Conservation (phyloP, 2,888 invertebrate genomes). For the Punctoribates punctum region DNA sequence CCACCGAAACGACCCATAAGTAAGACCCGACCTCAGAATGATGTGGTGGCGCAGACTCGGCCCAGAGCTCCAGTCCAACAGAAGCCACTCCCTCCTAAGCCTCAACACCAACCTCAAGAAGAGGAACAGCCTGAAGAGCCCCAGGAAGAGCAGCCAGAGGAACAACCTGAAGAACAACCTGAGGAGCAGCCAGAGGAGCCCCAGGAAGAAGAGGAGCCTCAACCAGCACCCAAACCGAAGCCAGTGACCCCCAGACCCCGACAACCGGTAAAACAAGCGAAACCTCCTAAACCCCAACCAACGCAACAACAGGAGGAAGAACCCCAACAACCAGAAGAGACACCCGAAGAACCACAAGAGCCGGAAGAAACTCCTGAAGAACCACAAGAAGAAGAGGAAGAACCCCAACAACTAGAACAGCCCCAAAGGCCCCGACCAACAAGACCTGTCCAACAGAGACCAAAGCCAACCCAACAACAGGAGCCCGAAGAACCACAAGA, state of each 20-base stretch:
- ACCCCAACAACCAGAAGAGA: neutral
- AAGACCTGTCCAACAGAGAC: neutral
- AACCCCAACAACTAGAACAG: neutral
- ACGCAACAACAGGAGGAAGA: neutral
- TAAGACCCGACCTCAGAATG: neutral
- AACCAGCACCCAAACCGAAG: no score
- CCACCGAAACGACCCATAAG: neutral
- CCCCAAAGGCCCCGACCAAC: neutral
- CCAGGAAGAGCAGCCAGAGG: neutral
- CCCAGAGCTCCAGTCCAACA: neutral
- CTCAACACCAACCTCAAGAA: neutral
- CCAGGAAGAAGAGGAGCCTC: no score
- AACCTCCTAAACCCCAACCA: neutral
- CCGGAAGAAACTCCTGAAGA: neutral
- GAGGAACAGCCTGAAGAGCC: neutral
- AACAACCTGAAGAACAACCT: neutral
- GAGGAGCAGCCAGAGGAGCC: neutral
- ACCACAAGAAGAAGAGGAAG: neutral
- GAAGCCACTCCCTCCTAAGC: neutral
- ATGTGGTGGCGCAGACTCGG: neutral
- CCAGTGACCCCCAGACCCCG: no score
- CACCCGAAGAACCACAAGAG: slow-evolving; percentile 1
- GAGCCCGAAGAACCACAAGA: neutral
- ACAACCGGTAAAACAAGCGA: neutral
- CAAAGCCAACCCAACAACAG: neutral